Evolutionary conservation across 2,113 vertebrate species (phyloP), one percentile per base, ranked within the genome.

Genomic region (Urocynchramus pylzowi): DNA sequence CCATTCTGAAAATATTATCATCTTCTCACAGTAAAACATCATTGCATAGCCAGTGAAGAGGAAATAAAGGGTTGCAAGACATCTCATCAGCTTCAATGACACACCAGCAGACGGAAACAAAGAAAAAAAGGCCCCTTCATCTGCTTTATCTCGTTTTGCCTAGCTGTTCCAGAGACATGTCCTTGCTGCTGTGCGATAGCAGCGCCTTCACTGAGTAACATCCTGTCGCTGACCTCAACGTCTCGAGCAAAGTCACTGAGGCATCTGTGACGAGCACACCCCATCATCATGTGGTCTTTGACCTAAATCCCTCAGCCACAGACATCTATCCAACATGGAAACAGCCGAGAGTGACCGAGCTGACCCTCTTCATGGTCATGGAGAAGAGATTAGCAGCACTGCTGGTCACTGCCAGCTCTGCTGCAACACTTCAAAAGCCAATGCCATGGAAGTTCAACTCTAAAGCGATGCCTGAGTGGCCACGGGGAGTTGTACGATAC

Each of bases 261-360:
- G 60, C 85, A 54, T 84, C 93, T 93, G 64, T 96, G 95, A 96
- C 37, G 83, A 95, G 77, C 79, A 49, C 37, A 92, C 44, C 79
- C 90, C 61, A n/a, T 96, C 95, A 94, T 95, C 88, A 64, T 86
- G 90, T 89, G 92, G 85, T 86, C 95, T 96, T 96, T 92, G 80
- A 77, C 88, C 85, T 81, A 28, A 52, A 44, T 93, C 44, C 79
- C 52, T 86, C 1, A 47, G 93, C 88, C 79, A 60, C 90, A 94
- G 93, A 75, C 52, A n/a, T 65, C 79, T 33, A n/a, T 41, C 78
- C 75, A 63, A 54, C 63, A 41, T 63, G 64, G 73, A 84, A 96
- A 65, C 0, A 9, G 64, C 76, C 20, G 16, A 73, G 63, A 69
- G 41, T 79, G 84, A 83, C 71, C 0, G 3, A 86, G 64, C 75